phyloP scores from a whole-genome alignment of 35 echinoderm and acorn worm species.

The Eucidaris tribuloides region DNA sequence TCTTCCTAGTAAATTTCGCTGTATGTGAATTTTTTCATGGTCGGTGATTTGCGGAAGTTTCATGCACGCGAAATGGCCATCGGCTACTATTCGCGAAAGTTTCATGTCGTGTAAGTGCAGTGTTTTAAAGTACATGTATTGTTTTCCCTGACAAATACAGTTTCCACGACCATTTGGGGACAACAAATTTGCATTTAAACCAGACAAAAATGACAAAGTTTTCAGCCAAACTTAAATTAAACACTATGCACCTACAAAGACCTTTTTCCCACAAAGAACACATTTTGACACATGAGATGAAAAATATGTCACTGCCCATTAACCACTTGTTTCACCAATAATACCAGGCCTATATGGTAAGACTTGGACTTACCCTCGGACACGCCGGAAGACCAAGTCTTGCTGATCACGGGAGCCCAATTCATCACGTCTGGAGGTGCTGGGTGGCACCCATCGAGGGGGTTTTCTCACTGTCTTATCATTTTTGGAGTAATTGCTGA shows the following conservation, averaged over 20 bases:
- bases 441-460: conserved; percentile 88
- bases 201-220: background rate
- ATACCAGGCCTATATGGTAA: background rate
- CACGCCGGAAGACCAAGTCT: conserved; percentile 73
- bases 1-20: no score
- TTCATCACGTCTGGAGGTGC: conserved; percentile 43
- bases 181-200: no score
- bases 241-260: background rate
- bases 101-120: no score
- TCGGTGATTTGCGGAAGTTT: no score
- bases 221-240: background rate
- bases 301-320: background rate
- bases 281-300: background rate
- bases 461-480: conserved; percentile 42
- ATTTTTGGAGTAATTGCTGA: conserved; percentile 40
- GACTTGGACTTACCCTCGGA: conserved; percentile 60
- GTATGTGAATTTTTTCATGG: no score
- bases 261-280: background rate
- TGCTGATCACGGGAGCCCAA: conserved; percentile 48
- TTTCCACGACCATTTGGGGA: no score
- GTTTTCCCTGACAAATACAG: no score
- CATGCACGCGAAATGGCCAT: no score
- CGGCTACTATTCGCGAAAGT: no score
- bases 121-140: no score
- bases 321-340: background rate